These are phyloP conservation scores for Caenorhabditis parvicauda DNA, from an alignment of 2,888 invertebrate genomes.

Conservation along the genomic window DNA sequence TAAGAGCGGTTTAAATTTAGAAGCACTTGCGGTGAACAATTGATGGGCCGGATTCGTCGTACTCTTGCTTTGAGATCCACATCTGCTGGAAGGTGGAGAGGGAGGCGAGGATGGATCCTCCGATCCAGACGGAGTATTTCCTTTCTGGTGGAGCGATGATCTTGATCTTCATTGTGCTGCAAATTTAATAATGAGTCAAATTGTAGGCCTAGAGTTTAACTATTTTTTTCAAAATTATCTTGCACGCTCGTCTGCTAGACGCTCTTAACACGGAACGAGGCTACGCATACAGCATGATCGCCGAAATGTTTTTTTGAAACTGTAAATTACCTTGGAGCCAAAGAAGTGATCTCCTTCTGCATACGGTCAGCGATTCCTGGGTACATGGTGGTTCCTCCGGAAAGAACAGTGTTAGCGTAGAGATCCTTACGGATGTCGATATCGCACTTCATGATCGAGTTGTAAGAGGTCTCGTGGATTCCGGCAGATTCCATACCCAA, in stretches of 20 bases:
- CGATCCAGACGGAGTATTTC: conserved; percentile 97
- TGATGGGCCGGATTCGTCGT: conserved; percentile 70
- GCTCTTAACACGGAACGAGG: too few relatives aligned
- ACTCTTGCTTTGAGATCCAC: conserved; percentile 80
- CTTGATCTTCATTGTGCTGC: conserved; percentile 70
- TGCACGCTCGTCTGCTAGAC: too few relatives aligned
- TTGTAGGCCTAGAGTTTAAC: neutral
- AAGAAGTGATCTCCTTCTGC: conserved; percentile 77
- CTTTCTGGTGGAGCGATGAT: conserved; percentile 74
- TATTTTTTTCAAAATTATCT: too few relatives aligned
- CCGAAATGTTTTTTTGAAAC: too few relatives aligned
- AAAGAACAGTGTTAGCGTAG: conserved; percentile 71
- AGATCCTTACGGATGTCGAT: conserved; percentile 87
- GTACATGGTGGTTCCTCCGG: conserved; percentile 77
- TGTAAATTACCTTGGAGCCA: conserved; percentile 71
- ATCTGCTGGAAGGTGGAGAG: conserved; percentile 86
- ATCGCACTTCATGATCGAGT: conserved; percentile 89
- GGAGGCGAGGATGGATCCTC: conserved; percentile 90
- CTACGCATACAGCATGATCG: too few relatives aligned
- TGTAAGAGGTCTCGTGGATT: conserved; percentile 75
- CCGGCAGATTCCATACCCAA: conserved; percentile 69
- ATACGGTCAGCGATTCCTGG: conserved; percentile 94
- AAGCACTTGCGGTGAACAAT: conserved; percentile 54
- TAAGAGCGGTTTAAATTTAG: conserved; percentile 24
- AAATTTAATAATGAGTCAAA: neutral